Base-by-base conservation (phyloP, 2,797 vertebrate genomes). In the Microhierax caerulescens region DNA sequence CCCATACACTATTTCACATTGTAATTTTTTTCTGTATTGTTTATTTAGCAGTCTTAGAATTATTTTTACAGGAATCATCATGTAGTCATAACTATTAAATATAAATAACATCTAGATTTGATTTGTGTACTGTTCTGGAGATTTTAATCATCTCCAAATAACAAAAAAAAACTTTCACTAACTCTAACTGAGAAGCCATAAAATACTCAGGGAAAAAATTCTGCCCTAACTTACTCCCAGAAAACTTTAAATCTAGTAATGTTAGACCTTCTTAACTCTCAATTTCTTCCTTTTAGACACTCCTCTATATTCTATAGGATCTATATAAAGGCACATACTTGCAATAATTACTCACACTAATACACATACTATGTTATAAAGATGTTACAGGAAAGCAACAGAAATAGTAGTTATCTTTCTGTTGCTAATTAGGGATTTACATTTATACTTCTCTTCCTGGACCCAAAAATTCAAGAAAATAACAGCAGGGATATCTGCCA, bases 371-470 rank as follows among this genome's bases (percentile, higher is more conserved):
- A 37, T 22, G 12, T 60, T 85, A 80, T 13, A 87, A 87, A 95
- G 37, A 74, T 24, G 7, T 36, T 83, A 79, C 14, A 85, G 17
- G 28, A 95, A 90, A 93, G 77, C 65, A 91, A 80, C 63, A 81
- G 43, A 92, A 85, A 93, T 70, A 60, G 74, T 19, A 68, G 34
- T 47, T 76, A 80, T 88, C 43, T 37, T 94, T 79, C 67, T 79
- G 32, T 48, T 88, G 65, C 84, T 95, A 96, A 93, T 92, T 88
- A 87, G 36, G 36, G 41, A 90, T 68, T 91, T 91, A 47, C 60
- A 91, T 19, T 36, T 69, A 28, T 41, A 45, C 13, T 37, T 34
- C 45, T 76, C 82, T 85, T 57, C 3, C 57, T 86, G 45, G 34
- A 90, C 59, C 6, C 50, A 75, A 77, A 92, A 94, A 74, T 41